Conservation (phyloP, 2,797 vertebrate genomes). For the Phataginus tricuspis region DNA sequence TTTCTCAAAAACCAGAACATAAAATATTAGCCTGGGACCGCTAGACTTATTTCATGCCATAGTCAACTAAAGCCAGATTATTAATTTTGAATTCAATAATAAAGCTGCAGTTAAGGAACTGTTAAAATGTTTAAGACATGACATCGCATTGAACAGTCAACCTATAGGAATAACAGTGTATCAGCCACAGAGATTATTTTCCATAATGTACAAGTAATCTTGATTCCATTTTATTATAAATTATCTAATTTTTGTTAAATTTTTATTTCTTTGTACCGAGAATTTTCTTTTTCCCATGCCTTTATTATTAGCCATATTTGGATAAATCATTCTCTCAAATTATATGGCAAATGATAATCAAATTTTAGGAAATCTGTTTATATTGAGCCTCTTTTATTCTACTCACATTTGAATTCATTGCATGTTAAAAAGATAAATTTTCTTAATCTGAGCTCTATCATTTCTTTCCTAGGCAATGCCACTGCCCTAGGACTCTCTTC, state of each 20-base stretch:
- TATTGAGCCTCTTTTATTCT: neutral
- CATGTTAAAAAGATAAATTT: neutral
- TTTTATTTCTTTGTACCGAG: neutral
- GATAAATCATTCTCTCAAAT: constrained; percentile 11
- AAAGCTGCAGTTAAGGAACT: neutral
- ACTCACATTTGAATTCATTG: neutral
- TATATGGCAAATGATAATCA: neutral
- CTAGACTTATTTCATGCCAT: neutral
- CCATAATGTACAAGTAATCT: neutral
- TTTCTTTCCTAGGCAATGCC: neutral
- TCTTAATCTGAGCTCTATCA: neutral
- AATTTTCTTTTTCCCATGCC: neutral
- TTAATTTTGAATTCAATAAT: constrained; percentile 20
- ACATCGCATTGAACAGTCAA: neutral
- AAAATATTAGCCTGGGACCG: neutral
- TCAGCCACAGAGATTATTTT: neutral
- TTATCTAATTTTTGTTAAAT: constrained; percentile 15
- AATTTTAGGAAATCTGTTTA: neutral
- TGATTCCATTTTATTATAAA: neutral
- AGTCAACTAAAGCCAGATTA: neutral
- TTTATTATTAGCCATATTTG: neutral
- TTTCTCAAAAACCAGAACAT: neutral
- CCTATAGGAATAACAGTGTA: neutral
- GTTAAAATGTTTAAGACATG: neutral
- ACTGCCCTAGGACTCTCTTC: neutral